Base-by-base conservation (phyloP, 2,797 vertebrate genomes). In the Podarcis lilfordi region DNA sequence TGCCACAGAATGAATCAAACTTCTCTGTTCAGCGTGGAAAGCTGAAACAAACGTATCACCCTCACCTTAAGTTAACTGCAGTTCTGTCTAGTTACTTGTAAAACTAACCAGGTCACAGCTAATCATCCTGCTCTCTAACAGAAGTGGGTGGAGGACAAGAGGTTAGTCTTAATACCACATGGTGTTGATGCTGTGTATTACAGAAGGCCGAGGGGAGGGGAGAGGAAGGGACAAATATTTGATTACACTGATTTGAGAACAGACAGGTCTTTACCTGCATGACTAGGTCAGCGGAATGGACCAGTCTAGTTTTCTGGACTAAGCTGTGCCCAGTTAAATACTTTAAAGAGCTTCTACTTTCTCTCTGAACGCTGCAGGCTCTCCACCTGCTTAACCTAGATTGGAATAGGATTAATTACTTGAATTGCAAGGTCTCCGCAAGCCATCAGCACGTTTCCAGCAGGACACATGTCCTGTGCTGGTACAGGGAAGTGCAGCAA, bases 351-450 rank as follows among this genome's bases (percentile, higher is more conserved):
- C 66, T 25, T 90, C 89, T 93, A 92, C 94, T 95, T 95, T 95
- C 94, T 95, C 93, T 92, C 83, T 76, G 55, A 85, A 72, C 87
- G 84, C 93, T 92, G 93, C 94, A 50, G 1, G 89, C 94, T 95
- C 95, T 95, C 96, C 96, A 96, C 94, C 96, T 97, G 96, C 95
- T 98, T 97, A 97, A 97, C 96, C 96, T 97, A 96, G 95, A 97
- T 97, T 96, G 96, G 93, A 95, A 95, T 96, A 96, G 97, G 96
- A 97, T 97, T 97, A 97, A 97, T 97, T 96, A 96, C 95, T 95
- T 95, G 93, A 93, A 94, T 94, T 92, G 87, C 92, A 77, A 85
- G 77, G 74, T 90, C 90, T 91, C 92, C 82, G 92, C 93, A 82
- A 84, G 93, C 90, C 95, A 96, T 96, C 95, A 96, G 96, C 96